These are phyloP conservation scores for Danaus chrysippus DNA, from an alignment of 2,888 invertebrate species.

Conservation along the genomic window DNA sequence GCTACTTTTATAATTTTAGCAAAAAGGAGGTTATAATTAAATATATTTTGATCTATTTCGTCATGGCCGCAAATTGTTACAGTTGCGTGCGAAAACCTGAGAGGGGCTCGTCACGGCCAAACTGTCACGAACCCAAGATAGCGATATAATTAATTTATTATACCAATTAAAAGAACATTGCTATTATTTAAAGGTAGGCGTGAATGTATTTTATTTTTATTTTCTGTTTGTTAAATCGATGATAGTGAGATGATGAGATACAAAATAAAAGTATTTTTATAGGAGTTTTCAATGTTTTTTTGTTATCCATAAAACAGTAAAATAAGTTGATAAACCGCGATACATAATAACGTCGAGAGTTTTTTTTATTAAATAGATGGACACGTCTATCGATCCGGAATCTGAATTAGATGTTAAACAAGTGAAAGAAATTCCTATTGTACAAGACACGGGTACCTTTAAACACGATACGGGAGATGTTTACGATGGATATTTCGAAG, in stretches of 20 bases:
- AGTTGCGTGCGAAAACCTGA: slow-evolving; percentile 46
- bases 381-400: slow-evolving; percentile 37
- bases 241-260: too few species aligned
- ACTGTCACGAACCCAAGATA: slow-evolving; percentile 39
- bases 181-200: too few species aligned
- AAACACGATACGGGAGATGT: slow-evolving; percentile 77
- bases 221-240: too few species aligned
- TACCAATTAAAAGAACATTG: neutral
- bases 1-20: neutral
- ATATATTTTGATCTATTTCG: slow-evolving; percentile 31
- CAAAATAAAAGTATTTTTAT: too few species aligned
- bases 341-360: too few species aligned
- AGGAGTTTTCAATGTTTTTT: neutral
- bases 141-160: slow-evolving; percentile 1
- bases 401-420: slow-evolving; percentile 41
- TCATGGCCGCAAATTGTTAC: slow-evolving; percentile 43
- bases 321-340: slow-evolving; percentile 8
- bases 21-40: slow-evolving; percentile 14
- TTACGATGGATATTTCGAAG: slow-evolving; percentile 78
- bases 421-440: slow-evolving; percentile 45
- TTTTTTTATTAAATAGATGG: slow-evolving; percentile 33
- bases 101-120: slow-evolving; percentile 40
- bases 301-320: slow-evolving; percentile 2
- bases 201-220: too few species aligned
- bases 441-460: slow-evolving; percentile 65